Percentiles rank a stretch among this genome's conserved stretches.
Conservation (phyloP, 2,888 invertebrate genomes). For the Balanococcus diminutus region DNA sequence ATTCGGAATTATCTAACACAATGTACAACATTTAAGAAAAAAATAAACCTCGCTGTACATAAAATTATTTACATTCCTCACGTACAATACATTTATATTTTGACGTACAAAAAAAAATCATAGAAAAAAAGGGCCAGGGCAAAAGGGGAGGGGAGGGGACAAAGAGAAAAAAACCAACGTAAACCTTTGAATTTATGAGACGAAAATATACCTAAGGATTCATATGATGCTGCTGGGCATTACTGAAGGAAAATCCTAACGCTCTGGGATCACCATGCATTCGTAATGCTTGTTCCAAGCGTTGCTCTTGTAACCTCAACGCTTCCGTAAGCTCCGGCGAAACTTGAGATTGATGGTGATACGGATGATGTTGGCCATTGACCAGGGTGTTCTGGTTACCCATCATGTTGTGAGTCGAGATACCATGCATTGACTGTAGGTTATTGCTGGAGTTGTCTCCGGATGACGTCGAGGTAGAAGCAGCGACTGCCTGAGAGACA, state of each 20-base stretch:
- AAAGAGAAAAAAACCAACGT: constrained; percentile 41
- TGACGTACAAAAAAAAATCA: constrained; percentile 35
- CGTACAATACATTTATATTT: not conserved
- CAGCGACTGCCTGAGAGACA: constrained; percentile 72
- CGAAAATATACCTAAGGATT: constrained; percentile 53
- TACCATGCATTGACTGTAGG: constrained; percentile 59
- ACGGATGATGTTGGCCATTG: constrained; percentile 63
- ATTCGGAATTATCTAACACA: constrained; percentile 51
- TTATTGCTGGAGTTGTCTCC: constrained; percentile 62
- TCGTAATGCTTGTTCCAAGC: constrained; percentile 81
- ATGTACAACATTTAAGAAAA: constrained; percentile 38
- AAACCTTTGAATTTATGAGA: not conserved
- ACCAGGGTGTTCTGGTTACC: constrained; percentile 53
- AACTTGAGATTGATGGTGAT: constrained; percentile 63
- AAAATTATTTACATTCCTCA: not conserved
- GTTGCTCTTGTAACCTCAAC: constrained; percentile 75
- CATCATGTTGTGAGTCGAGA: constrained; percentile 49
- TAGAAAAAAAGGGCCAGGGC: not conserved
- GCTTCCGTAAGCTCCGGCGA: constrained; percentile 76
- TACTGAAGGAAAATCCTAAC: constrained; percentile 73
- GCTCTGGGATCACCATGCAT: constrained; percentile 81
- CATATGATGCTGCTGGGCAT: constrained; percentile 59
- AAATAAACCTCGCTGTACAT: constrained; percentile 36
- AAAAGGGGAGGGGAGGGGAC: not conserved
- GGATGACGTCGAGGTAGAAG: constrained; percentile 59